phyloP scores from a whole-genome alignment of 2,113 vertebrate species.

The Phylloscopus trochiloides region DNA sequence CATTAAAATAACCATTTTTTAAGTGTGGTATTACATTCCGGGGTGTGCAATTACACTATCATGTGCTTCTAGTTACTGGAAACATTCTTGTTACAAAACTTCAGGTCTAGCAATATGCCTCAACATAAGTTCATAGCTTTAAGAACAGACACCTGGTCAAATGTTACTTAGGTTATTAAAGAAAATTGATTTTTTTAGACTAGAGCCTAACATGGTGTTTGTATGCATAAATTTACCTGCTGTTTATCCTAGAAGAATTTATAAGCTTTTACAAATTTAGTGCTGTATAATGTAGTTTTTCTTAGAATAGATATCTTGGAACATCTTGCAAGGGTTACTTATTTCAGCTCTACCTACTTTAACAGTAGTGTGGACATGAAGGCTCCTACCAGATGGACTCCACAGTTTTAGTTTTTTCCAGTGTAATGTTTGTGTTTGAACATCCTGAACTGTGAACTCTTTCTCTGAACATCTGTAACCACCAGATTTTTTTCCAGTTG shows the following conservation, averaged over 20 bases:
- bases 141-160: slow-evolving; percentile 22
- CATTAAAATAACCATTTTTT: slow-evolving; percentile 73
- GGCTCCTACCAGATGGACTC: not conserved
- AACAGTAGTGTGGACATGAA: not conserved
- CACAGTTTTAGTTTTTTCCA: not conserved
- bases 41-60: slow-evolving; percentile 40
- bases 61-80: slow-evolving; percentile 11
- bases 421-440: not conserved
- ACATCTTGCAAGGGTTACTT: not conserved
- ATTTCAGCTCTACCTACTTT: not conserved
- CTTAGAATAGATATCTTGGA: not conserved
- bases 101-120: not conserved
- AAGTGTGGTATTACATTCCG: slow-evolving; percentile 61
- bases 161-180: slow-evolving; percentile 35
- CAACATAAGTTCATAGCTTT: not conserved
- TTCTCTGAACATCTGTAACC: not conserved
- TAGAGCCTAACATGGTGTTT: not conserved
- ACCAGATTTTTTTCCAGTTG: not conserved
- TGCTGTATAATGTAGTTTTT: not conserved
- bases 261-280: not conserved
- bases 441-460: not conserved
- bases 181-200: slow-evolving; percentile 8
- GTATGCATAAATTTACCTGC: slow-evolving; percentile 26
- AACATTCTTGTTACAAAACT: not conserved
- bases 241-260: slow-evolving; percentile 2